These are phyloP conservation scores for Heliothis subflexa DNA, from an alignment of 1,140 invertebrate genomes.

Conservation along the genomic window DNA sequence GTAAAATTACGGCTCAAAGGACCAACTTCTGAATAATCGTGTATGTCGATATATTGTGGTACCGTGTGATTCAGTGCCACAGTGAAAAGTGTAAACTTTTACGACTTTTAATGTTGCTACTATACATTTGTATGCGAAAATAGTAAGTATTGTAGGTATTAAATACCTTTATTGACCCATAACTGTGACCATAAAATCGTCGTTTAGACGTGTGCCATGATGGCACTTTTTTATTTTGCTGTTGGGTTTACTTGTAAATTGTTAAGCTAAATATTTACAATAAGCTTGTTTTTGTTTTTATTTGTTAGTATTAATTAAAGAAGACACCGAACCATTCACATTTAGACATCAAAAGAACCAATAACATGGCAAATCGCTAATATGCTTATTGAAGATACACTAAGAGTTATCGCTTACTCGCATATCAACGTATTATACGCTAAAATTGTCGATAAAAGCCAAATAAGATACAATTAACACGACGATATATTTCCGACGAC, in stretches of 20 bases:
- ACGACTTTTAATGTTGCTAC: neutral
- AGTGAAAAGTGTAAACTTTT: neutral
- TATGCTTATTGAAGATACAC: no score
- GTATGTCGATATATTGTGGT: no score
- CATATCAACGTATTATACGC: no score
- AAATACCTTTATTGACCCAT: conserved; percentile 57
- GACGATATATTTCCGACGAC: conserved; percentile 21
- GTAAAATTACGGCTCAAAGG: no score
- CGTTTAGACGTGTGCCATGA: conserved; percentile 22
- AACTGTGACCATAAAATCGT: conserved; percentile 46
- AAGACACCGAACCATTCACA: no score
- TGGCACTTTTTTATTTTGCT: conserved; percentile 33
- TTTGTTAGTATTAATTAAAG: neutral
- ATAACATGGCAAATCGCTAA: no score
- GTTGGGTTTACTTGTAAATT: neutral
- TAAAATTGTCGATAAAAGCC: neutral
- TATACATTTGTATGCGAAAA: conserved; percentile 51
- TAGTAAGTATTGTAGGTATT: conserved; percentile 38
- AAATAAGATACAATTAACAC: neutral
- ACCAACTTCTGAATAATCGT: no score
- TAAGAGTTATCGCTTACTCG: no score
- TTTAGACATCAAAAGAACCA: no score
- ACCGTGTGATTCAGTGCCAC: no score
- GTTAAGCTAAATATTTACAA: neutral
- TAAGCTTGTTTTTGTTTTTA: neutral